Evolutionary conservation across 2,113 vertebrate genomes (phyloP), one percentile per base, ranked within the genome.

Genomic region (Cynopterus brachyotis): DNA sequence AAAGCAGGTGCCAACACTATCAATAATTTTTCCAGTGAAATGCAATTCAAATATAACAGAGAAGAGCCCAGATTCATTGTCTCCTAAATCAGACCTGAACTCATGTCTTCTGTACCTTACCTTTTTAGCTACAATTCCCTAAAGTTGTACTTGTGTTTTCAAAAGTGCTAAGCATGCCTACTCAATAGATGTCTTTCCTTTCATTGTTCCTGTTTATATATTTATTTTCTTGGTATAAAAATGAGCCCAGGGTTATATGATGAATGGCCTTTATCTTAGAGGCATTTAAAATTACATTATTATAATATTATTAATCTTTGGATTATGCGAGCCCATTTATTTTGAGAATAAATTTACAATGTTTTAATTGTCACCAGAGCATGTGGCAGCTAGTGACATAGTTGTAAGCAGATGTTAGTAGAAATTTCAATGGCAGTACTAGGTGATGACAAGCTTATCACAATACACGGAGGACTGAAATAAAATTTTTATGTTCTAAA

Each of bases 281-380:
- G 55, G 13, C 40, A 86, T 69, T 93, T 85, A 66, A 85, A 95
- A 81, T 47, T 22, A 40, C 35, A 73, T 82, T 83, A 53, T 67
- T 90, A 81, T 78, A 88, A 81, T 35, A 93, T 75, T 81, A 92
- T 85, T 79, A 92, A 70, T 85, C 76, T 96, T 85, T 92, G 92
- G 55, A 92, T 91, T 72, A 89, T 60, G 64, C 57, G 50, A 96
- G 40, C 78, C 50, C 20, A 93, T 91, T 95, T 85, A 80, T 94
- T 92, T 94, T 73, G 40, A 45, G 96, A 97, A 97, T 97, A 97
- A 97, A 98, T 98, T 97, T 72, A 89, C 97, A 96, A 16, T 97
- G 96, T 97, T 97, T 97, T 97, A 98, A 98, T 97, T 97, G 96
- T 94, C 96, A 96, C 81, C n/a, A 95, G 45, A 26, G 30, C 92